Percentiles rank a stretch among this genome's conserved stretches.
These are phyloP conservation scores for Reticulitermes speratus DNA, from an alignment of 1,140 invertebrate genomes.

Conservation along the genomic window DNA sequence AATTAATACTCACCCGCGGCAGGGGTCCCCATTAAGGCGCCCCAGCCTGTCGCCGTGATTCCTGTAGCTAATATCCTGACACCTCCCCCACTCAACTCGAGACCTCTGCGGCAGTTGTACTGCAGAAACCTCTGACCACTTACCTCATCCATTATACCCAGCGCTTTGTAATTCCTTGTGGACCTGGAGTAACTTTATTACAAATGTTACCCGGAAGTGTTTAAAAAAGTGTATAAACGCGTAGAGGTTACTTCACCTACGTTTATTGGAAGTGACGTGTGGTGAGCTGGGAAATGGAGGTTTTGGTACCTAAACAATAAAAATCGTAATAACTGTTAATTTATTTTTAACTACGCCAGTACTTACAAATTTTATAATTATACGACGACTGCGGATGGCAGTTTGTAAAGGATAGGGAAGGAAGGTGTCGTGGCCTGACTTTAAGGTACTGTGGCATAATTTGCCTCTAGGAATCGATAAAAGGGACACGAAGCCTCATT, in stretches of 20 bases:
- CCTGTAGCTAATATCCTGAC: constrained; percentile 24
- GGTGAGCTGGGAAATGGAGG: too few relatives aligned
- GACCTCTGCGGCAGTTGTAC: neutral
- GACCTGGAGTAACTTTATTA: neutral
- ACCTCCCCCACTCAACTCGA: neutral
- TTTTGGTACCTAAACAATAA: too few relatives aligned
- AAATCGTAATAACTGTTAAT: too few relatives aligned
- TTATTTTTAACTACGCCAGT: too few relatives aligned
- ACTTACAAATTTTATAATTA: too few relatives aligned
- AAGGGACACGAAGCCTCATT: too few relatives aligned
- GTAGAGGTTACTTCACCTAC: neutral
- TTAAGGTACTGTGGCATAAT: too few relatives aligned
- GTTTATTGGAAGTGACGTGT: too few relatives aligned
- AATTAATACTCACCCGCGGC: constrained; percentile 21
- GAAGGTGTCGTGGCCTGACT: too few relatives aligned
- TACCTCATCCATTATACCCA: neutral
- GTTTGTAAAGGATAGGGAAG: too few relatives aligned
- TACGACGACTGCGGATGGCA: too few relatives aligned
- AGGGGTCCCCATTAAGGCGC: constrained; percentile 23
- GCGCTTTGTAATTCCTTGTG: neutral
- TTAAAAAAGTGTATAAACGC: neutral
- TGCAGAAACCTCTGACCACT: constrained; percentile 9
- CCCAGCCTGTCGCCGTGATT: constrained; percentile 11
- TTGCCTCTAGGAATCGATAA: too few relatives aligned
- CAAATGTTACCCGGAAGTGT: neutral